Evolutionary conservation across 2,113 vertebrate genomes (phyloP).

Genomic region (Malurus alboscapulatus): DNA sequence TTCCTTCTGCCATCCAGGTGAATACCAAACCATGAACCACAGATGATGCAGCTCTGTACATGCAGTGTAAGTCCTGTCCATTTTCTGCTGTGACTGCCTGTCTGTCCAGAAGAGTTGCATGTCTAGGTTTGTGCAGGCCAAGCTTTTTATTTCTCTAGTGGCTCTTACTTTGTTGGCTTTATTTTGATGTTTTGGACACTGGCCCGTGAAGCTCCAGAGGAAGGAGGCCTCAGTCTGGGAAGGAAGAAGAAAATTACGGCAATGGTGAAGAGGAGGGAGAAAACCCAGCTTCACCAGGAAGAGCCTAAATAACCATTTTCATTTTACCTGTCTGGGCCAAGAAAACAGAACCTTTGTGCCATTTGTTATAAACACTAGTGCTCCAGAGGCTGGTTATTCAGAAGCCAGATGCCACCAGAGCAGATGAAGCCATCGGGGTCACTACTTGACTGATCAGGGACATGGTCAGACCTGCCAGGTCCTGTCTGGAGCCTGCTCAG

Average conservation of each 20-base stretch:
- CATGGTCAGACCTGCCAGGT: background rate
- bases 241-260: background rate
- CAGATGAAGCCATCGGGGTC: background rate
- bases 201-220: background rate
- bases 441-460: background rate
- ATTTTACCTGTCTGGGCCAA: background rate
- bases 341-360: background rate
- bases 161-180: background rate
- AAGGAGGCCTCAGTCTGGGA: background rate
- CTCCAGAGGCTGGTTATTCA: background rate
- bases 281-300: background rate
- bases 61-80: rapidly evolving
- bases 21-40: background rate
- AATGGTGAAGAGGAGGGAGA: background rate
- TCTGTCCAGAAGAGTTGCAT: rapidly evolving
- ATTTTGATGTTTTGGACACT: background rate
- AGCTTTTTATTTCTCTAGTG: background rate
- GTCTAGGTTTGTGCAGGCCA: background rate
- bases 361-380: background rate
- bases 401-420: background rate
- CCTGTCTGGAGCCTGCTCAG: background rate
- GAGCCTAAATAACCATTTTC: background rate
- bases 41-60: background rate
- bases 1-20: background rate
- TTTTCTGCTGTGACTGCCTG: background rate